Conservation (phyloP, 1,140 invertebrate species). For the Bombus terrestris region DNA sequence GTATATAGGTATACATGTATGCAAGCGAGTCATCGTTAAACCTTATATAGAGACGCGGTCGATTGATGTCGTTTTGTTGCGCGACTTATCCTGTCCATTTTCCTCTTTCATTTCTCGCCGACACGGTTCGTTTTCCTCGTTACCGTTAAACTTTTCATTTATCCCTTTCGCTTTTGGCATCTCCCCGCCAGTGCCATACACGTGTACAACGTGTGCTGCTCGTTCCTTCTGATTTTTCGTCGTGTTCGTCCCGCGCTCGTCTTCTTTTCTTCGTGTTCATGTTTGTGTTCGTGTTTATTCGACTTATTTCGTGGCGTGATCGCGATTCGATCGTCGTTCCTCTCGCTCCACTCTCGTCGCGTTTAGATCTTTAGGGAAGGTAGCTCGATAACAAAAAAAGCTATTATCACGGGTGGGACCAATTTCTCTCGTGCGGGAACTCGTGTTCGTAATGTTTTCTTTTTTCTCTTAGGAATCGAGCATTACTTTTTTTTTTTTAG, state of each 20-base stretch:
- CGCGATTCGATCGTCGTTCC: conserved; percentile 35
- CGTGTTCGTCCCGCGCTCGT: conserved; percentile 6
- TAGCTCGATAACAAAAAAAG: background rate
- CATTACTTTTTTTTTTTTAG: background rate
- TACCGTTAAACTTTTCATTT: background rate
- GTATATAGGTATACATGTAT: background rate
- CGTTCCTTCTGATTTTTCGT: conserved; percentile 31
- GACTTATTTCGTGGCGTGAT: conserved; percentile 51
- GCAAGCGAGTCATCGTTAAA: conserved; percentile 14
- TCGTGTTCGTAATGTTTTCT: background rate
- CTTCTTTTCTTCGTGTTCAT: conserved; percentile 25
- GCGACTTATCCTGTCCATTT: background rate
- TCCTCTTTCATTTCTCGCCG: conserved; percentile 1
- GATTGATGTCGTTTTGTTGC: conserved; percentile 22
- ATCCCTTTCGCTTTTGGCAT: background rate
- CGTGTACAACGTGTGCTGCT: background rate
- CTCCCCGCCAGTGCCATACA: conserved; percentile 16
- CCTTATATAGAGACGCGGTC: background rate
- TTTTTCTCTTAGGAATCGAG: background rate
- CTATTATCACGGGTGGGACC: conserved; percentile 51
- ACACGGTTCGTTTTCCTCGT: conserved; percentile 6
- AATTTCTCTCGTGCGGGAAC: conserved; percentile 35
- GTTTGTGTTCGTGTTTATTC: conserved; percentile 25
- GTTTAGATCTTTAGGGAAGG: background rate
- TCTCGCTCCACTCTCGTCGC: conserved; percentile 38